Percentiles rank a stretch among this genome's conserved stretches.
Evolutionary conservation across 2,113 vertebrate genomes (phyloP).

Genomic region (Solea senegalensis): DNA sequence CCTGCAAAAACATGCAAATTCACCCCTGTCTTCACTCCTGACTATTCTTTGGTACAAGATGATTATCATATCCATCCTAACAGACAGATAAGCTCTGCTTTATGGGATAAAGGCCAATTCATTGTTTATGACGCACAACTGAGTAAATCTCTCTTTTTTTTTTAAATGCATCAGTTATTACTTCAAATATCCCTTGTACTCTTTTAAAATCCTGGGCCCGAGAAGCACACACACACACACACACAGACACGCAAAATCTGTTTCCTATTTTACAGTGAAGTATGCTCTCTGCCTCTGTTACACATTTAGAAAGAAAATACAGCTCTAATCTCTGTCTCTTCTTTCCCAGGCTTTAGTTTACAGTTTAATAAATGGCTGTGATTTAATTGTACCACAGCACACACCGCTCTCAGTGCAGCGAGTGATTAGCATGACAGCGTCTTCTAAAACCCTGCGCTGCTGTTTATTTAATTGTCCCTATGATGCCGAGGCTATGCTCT

Average conservation of each 20-base stretch:
- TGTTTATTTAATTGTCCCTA: conserved; percentile 81
- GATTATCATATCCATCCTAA: conserved; percentile 67
- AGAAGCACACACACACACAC: conserved; percentile 5
- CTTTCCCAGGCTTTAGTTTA: conserved; percentile 51
- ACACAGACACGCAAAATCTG: conserved; percentile 32
- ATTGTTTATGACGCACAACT: conserved; percentile 61
- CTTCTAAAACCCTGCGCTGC: conserved; percentile 65
- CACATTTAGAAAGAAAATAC: conserved; percentile 55
- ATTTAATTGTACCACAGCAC: conserved; percentile 65
- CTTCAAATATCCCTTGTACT: conserved; percentile 62
- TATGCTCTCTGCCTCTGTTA: conserved; percentile 39
- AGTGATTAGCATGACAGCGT: conserved; percentile 71
- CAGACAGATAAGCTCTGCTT: conserved; percentile 70
- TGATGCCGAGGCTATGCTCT: conserved; percentile 75
- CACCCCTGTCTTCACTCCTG: conserved; percentile 1
- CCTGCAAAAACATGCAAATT: conserved; percentile 1
- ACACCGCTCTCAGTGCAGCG: conserved; percentile 58
- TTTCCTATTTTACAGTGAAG: conserved; percentile 32
- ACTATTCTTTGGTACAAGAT: conserved; percentile 45
- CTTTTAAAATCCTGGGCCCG: conserved; percentile 50
- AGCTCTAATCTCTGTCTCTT: conserved; percentile 53
- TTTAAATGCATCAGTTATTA: conserved; percentile 73
- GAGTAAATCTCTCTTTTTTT: conserved; percentile 61
- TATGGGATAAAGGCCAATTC: conserved; percentile 63
- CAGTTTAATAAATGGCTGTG: conserved; percentile 70